Base-by-base conservation (phyloP, 2,888 invertebrate genomes). In the Tridacna crocea region DNA sequence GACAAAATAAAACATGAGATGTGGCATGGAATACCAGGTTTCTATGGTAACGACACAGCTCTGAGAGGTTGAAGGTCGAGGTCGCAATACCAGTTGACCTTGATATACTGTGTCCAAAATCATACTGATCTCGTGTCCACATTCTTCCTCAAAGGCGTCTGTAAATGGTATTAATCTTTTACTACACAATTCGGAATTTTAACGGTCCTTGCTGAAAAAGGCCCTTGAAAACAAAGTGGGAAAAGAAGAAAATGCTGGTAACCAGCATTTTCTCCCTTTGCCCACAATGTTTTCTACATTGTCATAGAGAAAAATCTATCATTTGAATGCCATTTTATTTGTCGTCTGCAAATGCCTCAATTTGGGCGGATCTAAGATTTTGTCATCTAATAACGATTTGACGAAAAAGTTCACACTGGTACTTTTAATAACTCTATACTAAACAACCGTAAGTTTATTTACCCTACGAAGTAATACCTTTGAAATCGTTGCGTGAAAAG, bases 1-100 rank as follows among this genome's bases (percentile, higher is more conserved):
- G n/a, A 51, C 24, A 12, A 70, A 70, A 51, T 70, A 51, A 26
- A 70, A 70, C 70, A 70, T 70, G 22, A 70, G 70, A 24, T 70
- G n/a, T 1, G 70, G 70, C 70, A 70, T 70, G 48, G 70, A 70
- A 36, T 70, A 70, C 70, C 70, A 70, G 24, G 70, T 51, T 19
- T 70, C 70, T 48, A 70, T 70, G 12, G 70, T 70, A 11, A 70
- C 70, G 8, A 51, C 24, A 51, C 70, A 70, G n/a, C 12, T 19
- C 51, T 51, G 26, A 0, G 47, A 22, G 26, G 24, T 51, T 19
- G 70, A 51, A 22, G 70, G 10, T 24, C 51, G 22, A n/a, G 70
- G 70, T 70, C 22, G 22, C 51, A 70, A 24, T 51, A 51, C 48
- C 51, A 70, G 48, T 26, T 26, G 46, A 26, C 51, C 70, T 51